Base-by-base conservation (phyloP, 2,797 vertebrate species). In the Neoniphon sammara region DNA sequence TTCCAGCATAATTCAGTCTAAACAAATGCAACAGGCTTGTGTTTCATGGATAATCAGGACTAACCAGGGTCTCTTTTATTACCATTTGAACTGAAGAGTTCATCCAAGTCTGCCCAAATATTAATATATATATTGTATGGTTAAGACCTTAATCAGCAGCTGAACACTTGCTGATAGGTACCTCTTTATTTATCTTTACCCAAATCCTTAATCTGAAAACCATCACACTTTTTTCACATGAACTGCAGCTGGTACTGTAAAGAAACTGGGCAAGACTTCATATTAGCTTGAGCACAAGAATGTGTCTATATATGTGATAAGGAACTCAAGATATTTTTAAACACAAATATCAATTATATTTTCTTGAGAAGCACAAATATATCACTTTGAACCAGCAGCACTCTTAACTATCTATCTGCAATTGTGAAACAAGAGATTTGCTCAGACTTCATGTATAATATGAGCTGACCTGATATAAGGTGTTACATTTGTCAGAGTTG, bases 241-340 rank as follows among this genome's bases (percentile, higher is more conserved):
- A 50, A 66, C 70, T 66, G 81, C 82, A 90, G 83, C 88, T 84
- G 89, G 87, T 83, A 90, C 89, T 84, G 84, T 91, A 93, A 82
- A 89, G 79, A 60, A 23, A 64, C 79, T 69, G 61, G 54, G 52
- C 55, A 23, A 30, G 18, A 34, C 61, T 56, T 17, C 67, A 54
- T 69, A 62, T 59, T 17, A 44, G 20, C 10, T 21, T 44, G 27
- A 73, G 54, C 52, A 66, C 9, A 61, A 54, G 23, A 81, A 75
- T 39, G 21, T 34, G 53, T 65, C 15, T 52, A 20, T 2, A 68
- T 46, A 68, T n/a, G 66, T 1, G 3, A 72, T 2, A 30, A 56
- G 39, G 42, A 65, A 53, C 17, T 50, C 14, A 56, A 31, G 17
- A 42, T 80, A 67, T 68, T 76, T 78, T 77, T 73, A 15, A 52